A percentile compares a stretch with the other conserved stretches of the same genome.
Conservation (phyloP, 2,888 invertebrate genomes). For the Eupithecia vulgata region DNA sequence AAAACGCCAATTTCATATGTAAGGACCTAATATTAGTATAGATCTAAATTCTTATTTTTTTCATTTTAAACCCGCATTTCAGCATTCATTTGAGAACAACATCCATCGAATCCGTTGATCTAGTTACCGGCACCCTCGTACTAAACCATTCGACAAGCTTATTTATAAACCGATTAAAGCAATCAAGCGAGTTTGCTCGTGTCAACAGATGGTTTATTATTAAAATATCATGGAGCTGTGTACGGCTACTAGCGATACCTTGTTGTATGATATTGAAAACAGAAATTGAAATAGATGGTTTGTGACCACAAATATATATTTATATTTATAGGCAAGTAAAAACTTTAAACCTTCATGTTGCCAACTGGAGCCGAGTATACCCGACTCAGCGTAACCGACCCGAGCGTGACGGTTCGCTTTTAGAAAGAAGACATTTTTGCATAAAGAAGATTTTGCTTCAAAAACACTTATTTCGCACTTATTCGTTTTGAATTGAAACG, state of each 20-base stretch:
- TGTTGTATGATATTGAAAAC: background rate
- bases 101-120: slow-evolving; percentile 45
- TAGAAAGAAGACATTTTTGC: too few relatives aligned
- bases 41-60: background rate
- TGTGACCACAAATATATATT: too few relatives aligned
- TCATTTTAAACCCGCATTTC: background rate
- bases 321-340: background rate
- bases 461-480: too few relatives aligned
- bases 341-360: background rate
- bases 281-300: background rate
- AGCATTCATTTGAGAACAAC: slow-evolving; percentile 25
- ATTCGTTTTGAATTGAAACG: too few relatives aligned
- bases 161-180: slow-evolving; percentile 68
- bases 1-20: too few relatives aligned
- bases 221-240: slow-evolving; percentile 50
- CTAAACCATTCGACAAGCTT: slow-evolving; percentile 59
- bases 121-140: slow-evolving; percentile 50
- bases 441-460: background rate
- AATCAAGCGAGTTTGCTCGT: slow-evolving; percentile 59
- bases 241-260: background rate
- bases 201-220: slow-evolving; percentile 59
- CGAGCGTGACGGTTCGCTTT: too few relatives aligned
- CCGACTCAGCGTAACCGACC: background rate
- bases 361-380: background rate
- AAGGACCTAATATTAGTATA: too few relatives aligned